phyloP scores from a whole-genome alignment of 2,888 invertebrate genomes.

The Ariolimax columbianus region DNA sequence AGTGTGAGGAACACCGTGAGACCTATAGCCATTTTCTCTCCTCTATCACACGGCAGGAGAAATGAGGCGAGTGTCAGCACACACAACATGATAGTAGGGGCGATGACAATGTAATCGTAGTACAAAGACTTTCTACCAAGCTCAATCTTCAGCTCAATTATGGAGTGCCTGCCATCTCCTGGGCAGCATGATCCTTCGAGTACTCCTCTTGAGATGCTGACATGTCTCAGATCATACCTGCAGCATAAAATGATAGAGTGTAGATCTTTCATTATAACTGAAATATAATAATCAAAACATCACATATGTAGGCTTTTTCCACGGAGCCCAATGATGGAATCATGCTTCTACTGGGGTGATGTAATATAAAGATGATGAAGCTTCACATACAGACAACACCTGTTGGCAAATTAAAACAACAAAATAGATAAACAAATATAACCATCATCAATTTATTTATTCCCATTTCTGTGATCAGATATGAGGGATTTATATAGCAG shows the following conservation, averaged over 20 bases:
- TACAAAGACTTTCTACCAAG: conserved; percentile 74
- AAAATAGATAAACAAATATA: no score
- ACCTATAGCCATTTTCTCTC: conserved; percentile 78
- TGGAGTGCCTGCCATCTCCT: conserved; percentile 67
- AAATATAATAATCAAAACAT: no score
- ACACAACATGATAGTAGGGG: conserved; percentile 77
- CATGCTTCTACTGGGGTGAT: no score
- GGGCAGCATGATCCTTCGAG: conserved; percentile 65
- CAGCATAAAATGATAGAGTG: not conserved
- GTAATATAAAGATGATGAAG: no score
- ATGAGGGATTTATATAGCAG: no score
- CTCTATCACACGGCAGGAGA: conserved; percentile 76
- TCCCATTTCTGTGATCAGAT: no score
- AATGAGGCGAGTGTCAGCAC: conserved; percentile 76
- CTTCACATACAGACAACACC: no score
- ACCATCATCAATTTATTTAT: no score
- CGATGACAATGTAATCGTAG: conserved; percentile 78
- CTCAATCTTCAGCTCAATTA: conserved; percentile 68
- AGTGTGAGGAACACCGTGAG: conserved; percentile 78
- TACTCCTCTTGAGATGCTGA: conserved; percentile 59
- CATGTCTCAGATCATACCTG: conserved; percentile 64
- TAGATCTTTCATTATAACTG: not conserved
- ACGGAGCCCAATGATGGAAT: no score
- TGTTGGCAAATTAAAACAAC: no score
- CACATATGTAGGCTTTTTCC: no score